Base-by-base conservation (phyloP, 2,888 invertebrate genomes). In the Hecatera dysodea region DNA sequence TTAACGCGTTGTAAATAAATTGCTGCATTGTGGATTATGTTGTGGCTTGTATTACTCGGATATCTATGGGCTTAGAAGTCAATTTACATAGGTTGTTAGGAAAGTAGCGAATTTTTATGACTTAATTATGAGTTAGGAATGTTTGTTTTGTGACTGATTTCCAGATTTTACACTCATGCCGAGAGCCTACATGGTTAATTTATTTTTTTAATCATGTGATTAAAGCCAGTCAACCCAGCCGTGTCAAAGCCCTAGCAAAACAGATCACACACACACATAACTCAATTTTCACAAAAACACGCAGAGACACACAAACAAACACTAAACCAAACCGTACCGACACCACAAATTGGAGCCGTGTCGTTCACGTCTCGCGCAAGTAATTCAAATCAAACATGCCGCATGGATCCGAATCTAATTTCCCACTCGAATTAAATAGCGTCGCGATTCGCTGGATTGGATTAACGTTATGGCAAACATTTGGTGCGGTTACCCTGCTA, bases 381-480 rank as follows among this genome's bases (percentile, higher is more conserved):
- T 90, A 90, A 93, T 92, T 91, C 89, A 91, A 93, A 92, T 92
- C 92, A 93, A 94, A 93, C 91, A 92, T 86, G 86, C 86, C 89
- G 78, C 88, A 87, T 86, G 87, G 87, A 89, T 89, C 86, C 88
- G 80, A 89, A 93, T 93, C 91, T 93, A 93, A 94, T 93, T 94
- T 93, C 93, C 93, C 88, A 84, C 85, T 89, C 86, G 89, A 90
- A 91, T 92, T 92, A 91, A 92, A 92, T 89, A 89, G 87, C 89
- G 89, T 86, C 87, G 90, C 88, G 89, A 91, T 89, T 86, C 85
- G 82, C 82, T 85, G 84, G 86, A 93, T 93, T 88, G 87, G 91
- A 93, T 94, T 93, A 93, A 86, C 82, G 86, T 85, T 86, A 85
- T 77, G 80, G 88, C 85, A 90, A 90, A 91, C 87, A 90, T 87